These are phyloP conservation scores for Semaprochilodus insignis DNA, from an alignment of 2,797 vertebrate species.

Conservation along the genomic window DNA sequence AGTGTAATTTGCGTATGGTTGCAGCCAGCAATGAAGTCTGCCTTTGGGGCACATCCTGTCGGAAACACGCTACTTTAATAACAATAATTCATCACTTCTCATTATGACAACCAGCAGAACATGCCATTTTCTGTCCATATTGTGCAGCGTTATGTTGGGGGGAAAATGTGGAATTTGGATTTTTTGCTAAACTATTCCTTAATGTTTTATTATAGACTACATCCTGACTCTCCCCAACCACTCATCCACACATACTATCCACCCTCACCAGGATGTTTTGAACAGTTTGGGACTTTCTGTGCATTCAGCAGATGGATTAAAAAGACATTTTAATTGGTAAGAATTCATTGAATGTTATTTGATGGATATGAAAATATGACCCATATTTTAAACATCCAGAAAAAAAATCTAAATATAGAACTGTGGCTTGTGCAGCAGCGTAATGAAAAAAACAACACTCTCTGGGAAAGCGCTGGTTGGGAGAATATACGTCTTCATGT, in stretches of 20 bases:
- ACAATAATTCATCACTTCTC: no score
- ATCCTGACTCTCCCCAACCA: slow-evolving; percentile 12
- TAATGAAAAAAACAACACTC: not conserved
- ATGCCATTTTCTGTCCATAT: no score
- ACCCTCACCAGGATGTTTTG: slow-evolving; percentile 10
- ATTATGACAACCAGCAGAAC: no score
- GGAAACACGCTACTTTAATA: no score
- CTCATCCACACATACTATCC: slow-evolving; percentile 33
- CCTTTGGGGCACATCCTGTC: no score
- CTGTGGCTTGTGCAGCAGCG: not conserved
- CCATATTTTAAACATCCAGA: not conserved
- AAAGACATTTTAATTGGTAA: not conserved
- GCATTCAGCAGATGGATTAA: not conserved
- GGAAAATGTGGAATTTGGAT: no score
- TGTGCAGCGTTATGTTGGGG: no score
- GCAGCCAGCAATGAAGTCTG: no score
- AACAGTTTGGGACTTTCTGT: not conserved
- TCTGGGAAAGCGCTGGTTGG: not conserved
- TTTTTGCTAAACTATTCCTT: not conserved
- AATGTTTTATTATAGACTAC: slow-evolving; percentile 19
- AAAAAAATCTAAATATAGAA: not conserved
- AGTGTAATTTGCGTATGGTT: no score
- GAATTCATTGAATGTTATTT: not conserved
- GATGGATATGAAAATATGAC: not conserved
- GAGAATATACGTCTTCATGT: not conserved